Evolutionary conservation across 1,140 invertebrate species (phyloP), one percentile per base, ranked within the genome.

Genomic region (Papilio machaon): DNA sequence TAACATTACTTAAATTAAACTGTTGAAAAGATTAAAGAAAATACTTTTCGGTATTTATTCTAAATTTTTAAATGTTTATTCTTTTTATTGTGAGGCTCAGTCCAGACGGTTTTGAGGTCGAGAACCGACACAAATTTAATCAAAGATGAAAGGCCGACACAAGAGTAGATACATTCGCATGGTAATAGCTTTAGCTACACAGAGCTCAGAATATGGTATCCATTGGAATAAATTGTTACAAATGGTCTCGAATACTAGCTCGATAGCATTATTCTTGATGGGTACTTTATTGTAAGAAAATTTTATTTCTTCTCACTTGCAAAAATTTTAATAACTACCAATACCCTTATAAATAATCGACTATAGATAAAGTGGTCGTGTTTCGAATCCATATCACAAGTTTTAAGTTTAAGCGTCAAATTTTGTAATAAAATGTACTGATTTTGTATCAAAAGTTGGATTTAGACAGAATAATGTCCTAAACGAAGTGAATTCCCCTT

Each of bases 121-220:
- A 70, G 64, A 35, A 35, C 30, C 64, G 64, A 7, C 35, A 70
- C 64, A 70, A 70, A 70, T 70, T 70, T 70, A 70, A 70, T 70
- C 64, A 38, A 70, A 70, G 64, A 70, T 70, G 64, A 70, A 70
- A 70, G 64, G 64, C 30, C 64, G 23, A 38, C 23, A 64, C 10
- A 4, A 70, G 5, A 30, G 52, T 54, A 67, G 3, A 70, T 35
- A 70, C 30, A 70, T 35, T 35, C 6, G 64, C 38, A 70, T 70
- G 5, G 1, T 35, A 30, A 35, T 70, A 13, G 10, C 64, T 70
- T 70, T 38, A 35, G 5, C 64, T 70, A 19, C 52, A 54, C 4
- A 13, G 64, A 5, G 30, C 35, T 35, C 64, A 15, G 30, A 70
- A 35, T 70, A 35, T 35, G 60, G 19, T 35, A 67, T 30, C 17